These are phyloP conservation scores for Andrena bucephala DNA, from an alignment of 2,888 invertebrate species.

Conservation along the genomic window DNA sequence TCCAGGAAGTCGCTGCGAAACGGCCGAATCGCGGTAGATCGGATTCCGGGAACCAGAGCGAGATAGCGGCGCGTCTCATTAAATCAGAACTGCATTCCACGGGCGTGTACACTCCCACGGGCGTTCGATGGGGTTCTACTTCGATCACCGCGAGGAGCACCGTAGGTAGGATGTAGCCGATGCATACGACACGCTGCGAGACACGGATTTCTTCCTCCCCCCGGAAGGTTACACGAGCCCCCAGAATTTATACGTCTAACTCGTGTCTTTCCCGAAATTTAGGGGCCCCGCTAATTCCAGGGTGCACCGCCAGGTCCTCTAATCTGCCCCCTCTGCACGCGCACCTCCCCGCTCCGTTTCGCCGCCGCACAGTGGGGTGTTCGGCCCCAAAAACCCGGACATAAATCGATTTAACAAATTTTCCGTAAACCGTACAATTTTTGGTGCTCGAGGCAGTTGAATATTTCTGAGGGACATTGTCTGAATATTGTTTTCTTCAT, in stretches of 20 bases:
- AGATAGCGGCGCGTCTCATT: slow-evolving; percentile 81
- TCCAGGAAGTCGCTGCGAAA: slow-evolving; percentile 44
- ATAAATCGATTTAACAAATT: too few relatives aligned
- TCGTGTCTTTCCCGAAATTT: slow-evolving; percentile 74
- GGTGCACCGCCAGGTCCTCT: slow-evolving; percentile 42
- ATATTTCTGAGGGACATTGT: too few relatives aligned
- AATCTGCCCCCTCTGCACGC: slow-evolving; percentile 42
- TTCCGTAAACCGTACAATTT: too few relatives aligned
- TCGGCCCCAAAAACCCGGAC: too few relatives aligned
- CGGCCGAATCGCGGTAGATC: slow-evolving; percentile 57
- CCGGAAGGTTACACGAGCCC: slow-evolving; percentile 38
- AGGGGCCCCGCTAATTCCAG: slow-evolving; percentile 59
- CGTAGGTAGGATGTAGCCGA: slow-evolving; percentile 81
- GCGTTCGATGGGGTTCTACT: slow-evolving; percentile 84
- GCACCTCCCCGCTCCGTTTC: background rate
- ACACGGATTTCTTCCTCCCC: slow-evolving; percentile 76
- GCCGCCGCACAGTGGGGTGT: too few relatives aligned
- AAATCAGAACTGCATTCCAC: slow-evolving; percentile 85
- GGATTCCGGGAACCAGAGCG: slow-evolving; percentile 71
- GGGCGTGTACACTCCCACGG: slow-evolving; percentile 85
- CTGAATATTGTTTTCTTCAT: too few relatives aligned
- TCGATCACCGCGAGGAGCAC: slow-evolving; percentile 78
- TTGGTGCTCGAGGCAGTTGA: too few relatives aligned
- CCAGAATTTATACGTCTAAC: slow-evolving; percentile 74
- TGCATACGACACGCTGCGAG: slow-evolving; percentile 84